Evolutionary conservation across 1,140 invertebrate species (phyloP).

Genomic region (Lerema accius): DNA sequence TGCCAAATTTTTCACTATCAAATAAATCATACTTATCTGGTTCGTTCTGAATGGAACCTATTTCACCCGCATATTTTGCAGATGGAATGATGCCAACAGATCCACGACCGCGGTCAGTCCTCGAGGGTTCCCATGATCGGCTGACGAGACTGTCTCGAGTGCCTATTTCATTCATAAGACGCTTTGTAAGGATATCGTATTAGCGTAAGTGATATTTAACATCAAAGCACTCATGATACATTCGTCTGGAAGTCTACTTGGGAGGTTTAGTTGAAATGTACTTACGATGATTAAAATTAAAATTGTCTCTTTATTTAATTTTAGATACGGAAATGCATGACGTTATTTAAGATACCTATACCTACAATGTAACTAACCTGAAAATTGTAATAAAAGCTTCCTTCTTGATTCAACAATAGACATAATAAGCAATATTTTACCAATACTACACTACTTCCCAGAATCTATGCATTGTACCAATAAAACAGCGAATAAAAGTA

Average conservation of each 20-base stretch:
- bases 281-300: too few relatives aligned
- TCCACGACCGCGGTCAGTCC: slow-evolving; percentile 13
- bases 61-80: slow-evolving; percentile 12
- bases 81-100: slow-evolving; percentile 15
- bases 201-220: slow-evolving; percentile 16
- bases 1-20: neutral
- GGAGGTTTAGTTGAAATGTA: too few relatives aligned
- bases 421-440: neutral
- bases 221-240: neutral
- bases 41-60: neutral
- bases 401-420: neutral
- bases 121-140: slow-evolving; percentile 18
- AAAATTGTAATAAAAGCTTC: neutral
- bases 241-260: neutral
- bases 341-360: too few relatives aligned
- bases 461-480: slow-evolving; percentile 14
- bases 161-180: slow-evolving; percentile 33
- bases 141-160: slow-evolving; percentile 31
- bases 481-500: slow-evolving; percentile 52
- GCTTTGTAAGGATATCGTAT: slow-evolving; percentile 18
- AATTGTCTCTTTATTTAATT: too few relatives aligned
- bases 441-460: slow-evolving; percentile 1
- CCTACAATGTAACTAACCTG: too few relatives aligned
- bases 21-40: neutral
- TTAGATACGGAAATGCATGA: too few relatives aligned